phyloP scores from a whole-genome alignment of 2,797 vertebrate species.

The Taeniopygia guttata region DNA sequence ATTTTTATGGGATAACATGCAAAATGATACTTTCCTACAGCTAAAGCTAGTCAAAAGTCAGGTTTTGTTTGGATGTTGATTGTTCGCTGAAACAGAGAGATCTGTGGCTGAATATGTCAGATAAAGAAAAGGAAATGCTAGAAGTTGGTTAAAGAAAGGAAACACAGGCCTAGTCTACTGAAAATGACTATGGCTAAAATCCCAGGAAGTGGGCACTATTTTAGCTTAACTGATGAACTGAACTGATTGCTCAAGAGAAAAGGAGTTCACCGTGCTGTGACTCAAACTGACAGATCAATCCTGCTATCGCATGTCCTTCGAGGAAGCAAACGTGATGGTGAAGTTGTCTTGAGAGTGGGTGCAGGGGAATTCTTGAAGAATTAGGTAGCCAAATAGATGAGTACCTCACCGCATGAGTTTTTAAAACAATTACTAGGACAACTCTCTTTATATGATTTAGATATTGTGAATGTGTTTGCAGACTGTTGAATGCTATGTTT shows the following conservation, averaged over 20 bases:
- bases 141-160: not conserved
- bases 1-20: not conserved
- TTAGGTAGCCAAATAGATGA: not conserved
- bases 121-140: not conserved
- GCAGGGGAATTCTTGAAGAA: not conserved
- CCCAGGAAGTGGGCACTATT: not conserved
- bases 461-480: not conserved
- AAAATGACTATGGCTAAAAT: not conserved
- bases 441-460: not conserved
- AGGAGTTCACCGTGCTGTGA: not conserved
- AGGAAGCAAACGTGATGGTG: not conserved
- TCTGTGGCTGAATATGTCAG: not conserved
- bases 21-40: not conserved
- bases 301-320: not conserved
- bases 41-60: not conserved
- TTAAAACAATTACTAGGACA: not conserved
- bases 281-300: not conserved
- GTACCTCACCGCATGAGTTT: not conserved
- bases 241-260: not conserved
- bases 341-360: not conserved
- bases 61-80: not conserved
- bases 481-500: not conserved
- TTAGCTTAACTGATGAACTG: not conserved
- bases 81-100: not conserved
- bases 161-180: not conserved